Percentiles rank a stretch among this genome's conserved stretches.
phyloP scores from a whole-genome alignment of 2,797 vertebrate genomes.

The Thripadectes ignobilis region DNA sequence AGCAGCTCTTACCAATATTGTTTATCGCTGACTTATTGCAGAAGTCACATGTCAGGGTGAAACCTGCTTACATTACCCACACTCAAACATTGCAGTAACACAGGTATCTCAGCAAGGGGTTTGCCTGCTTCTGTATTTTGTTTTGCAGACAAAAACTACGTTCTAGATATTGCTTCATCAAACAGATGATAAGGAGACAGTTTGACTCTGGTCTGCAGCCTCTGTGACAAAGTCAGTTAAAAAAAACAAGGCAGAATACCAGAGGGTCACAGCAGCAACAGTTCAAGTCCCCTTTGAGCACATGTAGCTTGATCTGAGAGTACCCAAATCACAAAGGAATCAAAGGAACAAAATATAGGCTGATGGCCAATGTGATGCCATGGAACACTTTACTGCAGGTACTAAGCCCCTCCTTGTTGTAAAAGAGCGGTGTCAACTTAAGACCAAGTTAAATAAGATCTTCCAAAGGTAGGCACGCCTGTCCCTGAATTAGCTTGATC shows the following conservation, averaged over 20 bases:
- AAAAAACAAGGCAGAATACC: not conserved
- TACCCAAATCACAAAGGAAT: not conserved
- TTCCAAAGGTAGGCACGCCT: not conserved
- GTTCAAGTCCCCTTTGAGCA: not conserved
- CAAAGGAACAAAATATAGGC: not conserved
- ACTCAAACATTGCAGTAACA: not conserved
- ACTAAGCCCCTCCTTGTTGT: not conserved
- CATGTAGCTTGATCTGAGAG: not conserved
- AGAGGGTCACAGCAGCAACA: not conserved
- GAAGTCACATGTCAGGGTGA: not conserved
- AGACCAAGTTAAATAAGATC: not conserved
- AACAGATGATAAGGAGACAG: not conserved
- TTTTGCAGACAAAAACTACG: not conserved
- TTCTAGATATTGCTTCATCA: not conserved
- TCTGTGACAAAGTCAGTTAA: not conserved
- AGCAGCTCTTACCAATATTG: not conserved
- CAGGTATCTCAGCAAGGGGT: not conserved
- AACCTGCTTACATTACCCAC: not conserved
- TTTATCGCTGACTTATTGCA: not conserved
- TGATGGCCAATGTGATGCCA: fast-evolving
- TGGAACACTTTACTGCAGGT: not conserved
- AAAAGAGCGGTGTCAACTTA: not conserved
- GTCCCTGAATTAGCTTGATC: not conserved
- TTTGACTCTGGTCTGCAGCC: not conserved
- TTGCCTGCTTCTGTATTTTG: not conserved